Conservation (phyloP, 1,140 invertebrate species). For the Zaprionus camerounensis region DNA sequence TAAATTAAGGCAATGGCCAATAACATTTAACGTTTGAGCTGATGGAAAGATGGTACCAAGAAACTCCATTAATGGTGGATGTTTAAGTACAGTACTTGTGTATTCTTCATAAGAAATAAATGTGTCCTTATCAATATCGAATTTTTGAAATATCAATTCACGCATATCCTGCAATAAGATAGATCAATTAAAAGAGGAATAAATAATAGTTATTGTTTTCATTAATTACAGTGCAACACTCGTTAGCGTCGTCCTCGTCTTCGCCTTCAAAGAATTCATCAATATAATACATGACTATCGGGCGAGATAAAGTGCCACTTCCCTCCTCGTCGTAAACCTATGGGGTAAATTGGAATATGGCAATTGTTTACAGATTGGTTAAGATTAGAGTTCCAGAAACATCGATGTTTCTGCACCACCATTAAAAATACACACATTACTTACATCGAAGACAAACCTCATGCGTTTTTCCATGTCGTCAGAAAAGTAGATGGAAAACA, state of each 20-base stretch:
- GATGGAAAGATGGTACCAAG: conserved; percentile 50
- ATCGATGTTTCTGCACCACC: too few relatives aligned
- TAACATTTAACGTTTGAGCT: conserved; percentile 10
- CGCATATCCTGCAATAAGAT: conserved; percentile 45
- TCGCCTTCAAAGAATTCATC: conserved; percentile 41
- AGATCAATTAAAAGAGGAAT: not conserved
- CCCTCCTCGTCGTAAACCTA: conserved; percentile 33
- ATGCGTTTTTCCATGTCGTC: conserved; percentile 49
- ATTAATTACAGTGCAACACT: conserved; percentile 34
- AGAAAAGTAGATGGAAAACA: conserved; percentile 47
- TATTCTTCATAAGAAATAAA: conserved; percentile 47
- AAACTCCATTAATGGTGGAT: conserved; percentile 53
- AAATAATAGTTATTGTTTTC: not conserved
- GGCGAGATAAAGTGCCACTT: conserved; percentile 25
- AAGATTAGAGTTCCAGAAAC: too few relatives aligned
- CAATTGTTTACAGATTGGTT: conserved; percentile 9
- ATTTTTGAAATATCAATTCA: conserved; percentile 49
- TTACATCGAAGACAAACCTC: conserved; percentile 52
- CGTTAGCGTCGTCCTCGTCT: conserved; percentile 55
- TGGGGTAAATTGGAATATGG: not conserved
- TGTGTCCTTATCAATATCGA: conserved; percentile 53
- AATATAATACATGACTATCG: conserved; percentile 35
- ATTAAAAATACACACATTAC: not conserved
- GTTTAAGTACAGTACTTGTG: conserved; percentile 24
- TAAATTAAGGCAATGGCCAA: conserved; percentile 49